These are phyloP conservation scores for Lycopodina hypogea DNA, from an alignment of 37 sponge, comb jelly and placozoan species.

Conservation along the genomic window DNA sequence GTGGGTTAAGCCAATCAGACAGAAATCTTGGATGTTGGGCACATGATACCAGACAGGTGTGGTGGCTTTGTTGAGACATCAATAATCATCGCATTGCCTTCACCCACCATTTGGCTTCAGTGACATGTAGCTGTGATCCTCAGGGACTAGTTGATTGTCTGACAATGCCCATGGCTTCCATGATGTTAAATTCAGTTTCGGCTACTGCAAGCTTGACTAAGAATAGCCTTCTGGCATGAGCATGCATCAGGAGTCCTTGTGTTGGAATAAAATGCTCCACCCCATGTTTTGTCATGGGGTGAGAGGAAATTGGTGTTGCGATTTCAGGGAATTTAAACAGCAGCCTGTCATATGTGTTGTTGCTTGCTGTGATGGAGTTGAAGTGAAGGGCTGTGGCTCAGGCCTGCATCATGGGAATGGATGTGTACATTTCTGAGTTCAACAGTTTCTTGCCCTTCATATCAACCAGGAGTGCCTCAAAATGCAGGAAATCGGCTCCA, in stretches of 20 bases:
- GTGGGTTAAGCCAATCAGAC: no score
- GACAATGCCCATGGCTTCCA: conserved; percentile 34
- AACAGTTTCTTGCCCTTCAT: background rate
- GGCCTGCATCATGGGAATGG: background rate
- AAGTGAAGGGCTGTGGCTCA: no score
- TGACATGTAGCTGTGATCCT: conserved; percentile 51
- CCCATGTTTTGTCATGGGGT: conserved; percentile 4
- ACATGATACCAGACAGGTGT: no score
- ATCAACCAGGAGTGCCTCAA: conserved; percentile 32
- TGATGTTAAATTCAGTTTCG: no score
- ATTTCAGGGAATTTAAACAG: conserved; percentile 28
- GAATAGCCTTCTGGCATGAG: conserved; percentile 16
- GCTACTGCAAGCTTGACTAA: conserved; percentile 23
- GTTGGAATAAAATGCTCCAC: conserved; percentile 46
- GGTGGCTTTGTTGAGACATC: conserved; percentile 45
- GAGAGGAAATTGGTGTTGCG: conserved; percentile 17
- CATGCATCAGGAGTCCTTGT: conserved; percentile 35
- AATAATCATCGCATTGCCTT: conserved; percentile 62
- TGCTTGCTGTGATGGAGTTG: background rate
- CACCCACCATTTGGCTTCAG: conserved; percentile 48
- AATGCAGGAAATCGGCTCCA: no score
- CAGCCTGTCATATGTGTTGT: conserved; percentile 11
- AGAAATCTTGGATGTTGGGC: conserved; percentile 57
- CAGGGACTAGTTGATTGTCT: conserved; percentile 35
- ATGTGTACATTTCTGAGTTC: background rate